Base-by-base conservation (phyloP, 2,113 vertebrate species). In the Eretmochelys imbricata region DNA sequence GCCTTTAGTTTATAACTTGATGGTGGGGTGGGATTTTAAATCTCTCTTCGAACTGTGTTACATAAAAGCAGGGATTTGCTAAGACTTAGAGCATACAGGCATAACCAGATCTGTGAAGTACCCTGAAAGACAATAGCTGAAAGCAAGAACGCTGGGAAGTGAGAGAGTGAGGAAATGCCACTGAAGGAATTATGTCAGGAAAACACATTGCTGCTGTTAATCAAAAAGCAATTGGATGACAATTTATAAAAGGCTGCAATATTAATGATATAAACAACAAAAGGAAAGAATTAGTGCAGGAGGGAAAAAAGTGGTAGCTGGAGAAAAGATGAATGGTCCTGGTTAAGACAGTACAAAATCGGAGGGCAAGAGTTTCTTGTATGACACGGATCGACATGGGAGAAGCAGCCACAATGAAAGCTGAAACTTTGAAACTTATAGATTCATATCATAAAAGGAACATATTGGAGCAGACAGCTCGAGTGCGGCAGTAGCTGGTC, bases 391-490 rank as follows among this genome's bases (percentile, higher is more conserved):
- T 87, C 50, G 57, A 48, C 42, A 72, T 81, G 79, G 82, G 85
- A 55, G 53, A 91, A 75, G 42, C 31, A 88, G 59, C 72, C 62
- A 19, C 59, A 84, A 90, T 49, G 53, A 59, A 49, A 86, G 10
- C 55, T 78, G 84, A 42, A 84, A n/a, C 54, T 90, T 87, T 84
- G 78, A 95, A 89, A 69, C 79, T 81, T 86, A 89, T 5, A 95
- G 80, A 59, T 62, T 12, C 19, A 35, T 59, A 90, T 94, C 38
- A 92, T 85, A 88, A 91, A 93, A 86, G 55, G 38, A 92, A 76
- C 91, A 57, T 72, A 91, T 87, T 89, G 87, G 72, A 94, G 10
- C 69, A 86, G 80, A 89, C 72, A 84, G 76, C 69, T 93, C 29
- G 89, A 88, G 62, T 53, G 87, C 91, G 54, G 82, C 51, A 79